Percentiles rank a stretch among this genome's conserved stretches.
These are phyloP conservation scores for Clarias pachynema DNA, from an alignment of 2,797 vertebrate species.

Conservation along the genomic window DNA sequence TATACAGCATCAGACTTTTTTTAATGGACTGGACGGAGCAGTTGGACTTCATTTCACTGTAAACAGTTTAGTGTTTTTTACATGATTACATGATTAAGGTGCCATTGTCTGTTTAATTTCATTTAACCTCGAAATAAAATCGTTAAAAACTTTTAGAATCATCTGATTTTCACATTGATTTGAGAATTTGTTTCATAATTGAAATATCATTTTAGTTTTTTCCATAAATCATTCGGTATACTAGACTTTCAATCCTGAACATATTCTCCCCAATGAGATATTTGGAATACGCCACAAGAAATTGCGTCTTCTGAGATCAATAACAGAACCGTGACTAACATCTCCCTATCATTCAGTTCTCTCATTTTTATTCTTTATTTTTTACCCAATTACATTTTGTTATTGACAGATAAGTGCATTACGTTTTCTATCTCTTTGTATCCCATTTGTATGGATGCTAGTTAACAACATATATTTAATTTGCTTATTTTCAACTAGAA, in stretches of 20 bases:
- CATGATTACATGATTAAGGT: neutral
- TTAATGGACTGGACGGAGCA: neutral
- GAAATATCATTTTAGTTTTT: neutral
- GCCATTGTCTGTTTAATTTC: neutral
- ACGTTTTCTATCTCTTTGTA: too few relatives aligned
- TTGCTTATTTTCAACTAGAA: neutral
- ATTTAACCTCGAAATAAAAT: neutral
- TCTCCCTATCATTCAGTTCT: too few relatives aligned
- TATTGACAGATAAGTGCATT: neutral
- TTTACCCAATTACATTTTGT: neutral
- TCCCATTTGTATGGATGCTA: neutral
- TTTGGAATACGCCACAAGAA: too few relatives aligned
- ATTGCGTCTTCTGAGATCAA: too few relatives aligned
- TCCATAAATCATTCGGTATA: neutral
- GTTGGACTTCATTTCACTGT: neutral
- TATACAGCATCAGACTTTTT: neutral
- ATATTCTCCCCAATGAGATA: neutral
- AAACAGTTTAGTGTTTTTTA: neutral
- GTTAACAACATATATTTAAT: neutral
- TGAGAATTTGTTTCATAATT: neutral
- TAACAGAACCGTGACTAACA: too few relatives aligned
- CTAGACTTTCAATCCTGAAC: neutral
- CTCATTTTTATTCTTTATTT: neutral
- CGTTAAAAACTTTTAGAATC: neutral
- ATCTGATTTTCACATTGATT: neutral